Conservation (phyloP, 1,140 invertebrate genomes). For the Cyrtorhinus lividipennis region DNA sequence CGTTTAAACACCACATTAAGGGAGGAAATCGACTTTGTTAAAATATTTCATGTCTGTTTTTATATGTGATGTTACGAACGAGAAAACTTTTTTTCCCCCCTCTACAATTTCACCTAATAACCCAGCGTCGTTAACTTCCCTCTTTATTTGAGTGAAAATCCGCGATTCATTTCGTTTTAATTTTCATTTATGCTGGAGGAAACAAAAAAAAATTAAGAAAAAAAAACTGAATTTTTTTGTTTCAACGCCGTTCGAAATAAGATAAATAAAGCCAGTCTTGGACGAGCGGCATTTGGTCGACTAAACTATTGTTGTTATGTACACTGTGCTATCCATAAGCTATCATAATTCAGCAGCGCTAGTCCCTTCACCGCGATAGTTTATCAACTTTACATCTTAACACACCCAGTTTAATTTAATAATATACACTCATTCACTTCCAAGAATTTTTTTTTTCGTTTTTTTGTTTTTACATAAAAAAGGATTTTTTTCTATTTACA, state of each 20-base stretch:
- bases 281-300: conserved; percentile 10
- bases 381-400: conserved; percentile 17
- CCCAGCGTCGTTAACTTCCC: no score
- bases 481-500: background rate
- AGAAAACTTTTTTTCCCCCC: no score
- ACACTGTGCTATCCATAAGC: conserved; percentile 2
- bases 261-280: conserved; percentile 18
- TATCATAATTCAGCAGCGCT: conserved; percentile 2
- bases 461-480: background rate
- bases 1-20: no score
- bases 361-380: conserved; percentile 17
- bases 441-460: background rate
- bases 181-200: no score
- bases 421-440: conserved; percentile 12
- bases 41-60: no score
- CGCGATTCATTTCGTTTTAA: no score
- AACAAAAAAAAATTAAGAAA: no score
- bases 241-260: conserved; percentile 14
- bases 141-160: no score
- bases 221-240: no score
- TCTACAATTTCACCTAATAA: no score
- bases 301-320: background rate
- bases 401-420: conserved; percentile 1
- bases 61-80: no score
- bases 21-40: no score